phyloP scores from a whole-genome alignment of 2,888 invertebrate genomes.

The Nomada hirtipes region DNA sequence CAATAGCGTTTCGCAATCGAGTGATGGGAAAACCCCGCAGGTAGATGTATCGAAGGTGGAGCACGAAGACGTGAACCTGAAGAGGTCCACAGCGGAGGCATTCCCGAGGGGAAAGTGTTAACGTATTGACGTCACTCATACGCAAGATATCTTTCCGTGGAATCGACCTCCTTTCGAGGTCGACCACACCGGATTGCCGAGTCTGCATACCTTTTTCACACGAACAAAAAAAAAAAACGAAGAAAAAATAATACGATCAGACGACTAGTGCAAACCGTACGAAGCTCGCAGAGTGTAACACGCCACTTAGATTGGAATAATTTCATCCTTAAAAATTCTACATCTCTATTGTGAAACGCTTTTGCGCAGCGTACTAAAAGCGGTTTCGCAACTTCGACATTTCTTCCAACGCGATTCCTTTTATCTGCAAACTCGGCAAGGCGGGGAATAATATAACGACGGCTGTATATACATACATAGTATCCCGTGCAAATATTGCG shows the following conservation, averaged over 20 bases:
- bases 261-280: not conserved
- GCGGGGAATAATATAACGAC: not conserved
- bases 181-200: slow-evolving; percentile 63
- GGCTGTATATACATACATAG: too few species aligned
- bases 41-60: not conserved
- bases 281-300: not conserved
- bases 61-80: slow-evolving; percentile 35
- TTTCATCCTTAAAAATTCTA: slow-evolving; percentile 17
- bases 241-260: not conserved
- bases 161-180: slow-evolving; percentile 77
- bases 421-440: slow-evolving; percentile 6
- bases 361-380: slow-evolving; percentile 21
- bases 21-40: slow-evolving; percentile 5
- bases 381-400: slow-evolving; percentile 39
- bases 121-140: slow-evolving; percentile 74
- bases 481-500: too few species aligned
- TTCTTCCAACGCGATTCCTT: slow-evolving; percentile 37
- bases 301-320: slow-evolving; percentile 14
- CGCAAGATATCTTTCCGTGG: slow-evolving; percentile 70
- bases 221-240: slow-evolving; percentile 23
- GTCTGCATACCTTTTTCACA: slow-evolving; percentile 46
- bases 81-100: slow-evolving; percentile 56
- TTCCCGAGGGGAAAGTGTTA: slow-evolving; percentile 75
- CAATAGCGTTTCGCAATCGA: slow-evolving; percentile 17
- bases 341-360: slow-evolving; percentile 47